These are phyloP conservation scores for Melanophora roralis DNA, from an alignment of 2,888 invertebrate genomes.

Conservation along the genomic window DNA sequence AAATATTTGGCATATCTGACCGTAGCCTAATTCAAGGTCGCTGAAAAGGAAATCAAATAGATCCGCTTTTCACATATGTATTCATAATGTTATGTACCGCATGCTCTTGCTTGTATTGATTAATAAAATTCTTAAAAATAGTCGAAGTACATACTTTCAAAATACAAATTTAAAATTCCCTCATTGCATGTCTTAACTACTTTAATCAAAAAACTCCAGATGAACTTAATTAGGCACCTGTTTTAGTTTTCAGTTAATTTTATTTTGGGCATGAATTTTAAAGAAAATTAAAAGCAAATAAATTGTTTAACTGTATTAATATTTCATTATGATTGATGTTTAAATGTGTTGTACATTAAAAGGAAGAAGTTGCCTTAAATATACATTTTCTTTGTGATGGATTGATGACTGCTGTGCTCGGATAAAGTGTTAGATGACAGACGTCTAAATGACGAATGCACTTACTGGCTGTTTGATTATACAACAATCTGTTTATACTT, in stretches of 20 bases:
- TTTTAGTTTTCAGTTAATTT: not conserved
- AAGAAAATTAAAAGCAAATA: not conserved
- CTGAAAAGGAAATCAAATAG: too few relatives aligned
- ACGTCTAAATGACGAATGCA: not conserved
- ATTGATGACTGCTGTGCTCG: constrained; percentile 23
- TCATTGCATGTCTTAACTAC: too few relatives aligned
- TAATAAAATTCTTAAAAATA: too few relatives aligned
- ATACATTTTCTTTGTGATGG: constrained; percentile 12
- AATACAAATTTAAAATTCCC: too few relatives aligned
- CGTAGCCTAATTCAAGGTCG: too few relatives aligned
- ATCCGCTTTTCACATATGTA: too few relatives aligned
- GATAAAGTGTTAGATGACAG: constrained; percentile 40
- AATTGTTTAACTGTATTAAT: constrained; percentile 32
- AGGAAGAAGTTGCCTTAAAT: not conserved
- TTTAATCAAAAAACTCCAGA: not conserved
- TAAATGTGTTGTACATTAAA: not conserved
- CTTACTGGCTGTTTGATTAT: not conserved
- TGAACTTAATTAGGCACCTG: constrained; percentile 2
- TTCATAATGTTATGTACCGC: too few relatives aligned
- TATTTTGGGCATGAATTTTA: not conserved
- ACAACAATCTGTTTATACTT: not conserved
- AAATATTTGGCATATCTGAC: too few relatives aligned
- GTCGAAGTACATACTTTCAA: too few relatives aligned
- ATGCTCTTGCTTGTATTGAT: too few relatives aligned
- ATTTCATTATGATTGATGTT: constrained; percentile 58